These are phyloP conservation scores for Plagodis dolabraria DNA, from an alignment of 2,888 invertebrate species.

Conservation along the genomic window DNA sequence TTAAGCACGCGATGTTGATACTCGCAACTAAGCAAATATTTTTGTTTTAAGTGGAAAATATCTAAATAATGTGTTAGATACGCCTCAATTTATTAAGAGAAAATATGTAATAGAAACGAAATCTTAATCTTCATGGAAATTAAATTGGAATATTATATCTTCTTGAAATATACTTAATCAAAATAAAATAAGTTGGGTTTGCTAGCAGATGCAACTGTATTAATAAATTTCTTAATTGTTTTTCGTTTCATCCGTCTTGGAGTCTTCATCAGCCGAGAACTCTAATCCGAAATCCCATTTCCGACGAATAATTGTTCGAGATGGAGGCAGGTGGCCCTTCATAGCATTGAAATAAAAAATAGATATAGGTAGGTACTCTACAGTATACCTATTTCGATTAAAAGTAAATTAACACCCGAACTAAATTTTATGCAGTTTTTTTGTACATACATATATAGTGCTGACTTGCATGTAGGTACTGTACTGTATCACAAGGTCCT, in stretches of 20 bases:
- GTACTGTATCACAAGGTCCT: too few relatives aligned
- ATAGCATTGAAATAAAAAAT: background rate
- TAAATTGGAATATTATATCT: slow-evolving; percentile 25
- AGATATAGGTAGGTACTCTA: too few relatives aligned
- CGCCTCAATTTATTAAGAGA: too few relatives aligned
- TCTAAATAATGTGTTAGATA: background rate
- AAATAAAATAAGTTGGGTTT: slow-evolving; percentile 13
- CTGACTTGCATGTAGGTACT: too few relatives aligned
- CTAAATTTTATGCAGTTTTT: too few relatives aligned
- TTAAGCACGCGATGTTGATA: too few relatives aligned
- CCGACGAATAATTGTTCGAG: slow-evolving; percentile 70
- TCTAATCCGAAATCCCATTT: slow-evolving; percentile 77
- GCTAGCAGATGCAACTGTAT: slow-evolving; percentile 40
- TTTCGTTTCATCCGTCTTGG: slow-evolving; percentile 57
- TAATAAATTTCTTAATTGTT: slow-evolving; percentile 62
- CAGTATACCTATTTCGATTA: too few relatives aligned
- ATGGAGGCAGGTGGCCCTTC: slow-evolving; percentile 46
- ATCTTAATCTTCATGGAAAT: slow-evolving; percentile 5
- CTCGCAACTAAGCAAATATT: too few relatives aligned
- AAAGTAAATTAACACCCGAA: too few relatives aligned
- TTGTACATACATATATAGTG: too few relatives aligned
- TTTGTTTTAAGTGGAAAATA: background rate
- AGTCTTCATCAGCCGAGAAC: slow-evolving; percentile 60
- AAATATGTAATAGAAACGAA: too few relatives aligned
- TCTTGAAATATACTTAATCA: slow-evolving; percentile 10